Conservation (phyloP, 2,888 invertebrate species). For the Invenusta paracnida region DNA sequence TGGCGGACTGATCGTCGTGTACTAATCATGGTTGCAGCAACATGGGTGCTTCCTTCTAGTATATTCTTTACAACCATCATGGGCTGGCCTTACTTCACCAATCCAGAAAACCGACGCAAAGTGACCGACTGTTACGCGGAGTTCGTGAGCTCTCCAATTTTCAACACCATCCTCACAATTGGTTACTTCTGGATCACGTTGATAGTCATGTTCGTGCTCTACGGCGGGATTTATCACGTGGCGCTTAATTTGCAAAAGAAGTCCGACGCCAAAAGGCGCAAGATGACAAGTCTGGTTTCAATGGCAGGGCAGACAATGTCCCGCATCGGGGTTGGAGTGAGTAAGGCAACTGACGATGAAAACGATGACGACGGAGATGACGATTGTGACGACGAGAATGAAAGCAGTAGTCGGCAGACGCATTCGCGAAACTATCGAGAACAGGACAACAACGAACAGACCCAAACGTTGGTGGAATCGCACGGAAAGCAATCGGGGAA, state of each 20-base stretch:
- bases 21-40: constrained; percentile 87
- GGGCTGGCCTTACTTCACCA: constrained; percentile 93
- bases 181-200: constrained; percentile 96
- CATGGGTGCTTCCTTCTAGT: constrained; percentile 91
- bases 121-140: constrained; percentile 89
- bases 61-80: constrained; percentile 96
- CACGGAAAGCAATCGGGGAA: too few relatives aligned
- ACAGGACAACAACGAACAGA: not conserved
- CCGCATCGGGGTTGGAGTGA: constrained; percentile 48
- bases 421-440: not conserved
- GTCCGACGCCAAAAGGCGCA: constrained; percentile 87
- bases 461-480: not conserved
- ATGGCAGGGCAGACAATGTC: constrained; percentile 51
- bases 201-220: constrained; percentile 85
- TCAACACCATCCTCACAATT: constrained; percentile 91
- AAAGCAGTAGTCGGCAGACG: constrained; percentile 35
- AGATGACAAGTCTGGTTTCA: constrained; percentile 61
- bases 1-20: constrained; percentile 92
- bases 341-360: constrained; percentile 28
- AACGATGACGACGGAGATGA: constrained; percentile 38
- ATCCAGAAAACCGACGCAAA: constrained; percentile 71
- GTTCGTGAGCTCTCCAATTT: constrained; percentile 90
- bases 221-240: constrained; percentile 92
- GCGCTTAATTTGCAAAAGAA: constrained; percentile 95
- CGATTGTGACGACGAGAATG: constrained; percentile 45